Conservation (phyloP, 64 coral and sea anemone species). For the Actinia tenebrosa region DNA sequence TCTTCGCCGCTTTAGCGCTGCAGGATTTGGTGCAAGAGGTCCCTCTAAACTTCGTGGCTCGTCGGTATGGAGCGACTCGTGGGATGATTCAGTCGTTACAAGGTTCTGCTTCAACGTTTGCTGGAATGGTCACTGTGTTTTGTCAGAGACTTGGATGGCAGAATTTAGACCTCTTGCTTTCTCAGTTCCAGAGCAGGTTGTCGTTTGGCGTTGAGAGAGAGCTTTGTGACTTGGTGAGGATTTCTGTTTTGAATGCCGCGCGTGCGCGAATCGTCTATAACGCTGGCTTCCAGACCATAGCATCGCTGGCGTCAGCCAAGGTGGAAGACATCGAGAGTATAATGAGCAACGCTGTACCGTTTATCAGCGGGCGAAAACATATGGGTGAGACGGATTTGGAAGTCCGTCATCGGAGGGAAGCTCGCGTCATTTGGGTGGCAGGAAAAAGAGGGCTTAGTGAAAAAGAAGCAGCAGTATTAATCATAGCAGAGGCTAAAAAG, state of each 20-base stretch:
- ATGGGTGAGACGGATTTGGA: conserved; percentile 81
- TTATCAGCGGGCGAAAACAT: conserved; percentile 65
- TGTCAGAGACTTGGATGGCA: conserved; percentile 92
- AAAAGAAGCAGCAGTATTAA: conserved; percentile 49
- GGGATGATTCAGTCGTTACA: conserved; percentile 96
- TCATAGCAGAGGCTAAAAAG: conserved; percentile 63
- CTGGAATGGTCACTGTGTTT: conserved; percentile 96
- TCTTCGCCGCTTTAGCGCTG: conserved; percentile 86
- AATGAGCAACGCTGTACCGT: conserved; percentile 78
- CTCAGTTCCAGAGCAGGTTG: conserved; percentile 91
- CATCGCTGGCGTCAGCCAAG: conserved; percentile 58
- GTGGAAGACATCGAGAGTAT: conserved; percentile 65
- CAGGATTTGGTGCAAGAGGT: conserved; percentile 93
- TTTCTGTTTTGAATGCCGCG: conserved; percentile 84
- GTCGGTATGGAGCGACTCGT: conserved; percentile 79
- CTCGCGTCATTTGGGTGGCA: conserved; percentile 85
- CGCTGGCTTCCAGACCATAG: conserved; percentile 89
- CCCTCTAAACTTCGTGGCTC: conserved; percentile 69
- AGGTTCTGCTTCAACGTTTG: conserved; percentile 90
- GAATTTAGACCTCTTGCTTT: conserved; percentile 76
- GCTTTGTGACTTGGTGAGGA: conserved; percentile 86
- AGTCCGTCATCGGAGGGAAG: conserved; percentile 56
- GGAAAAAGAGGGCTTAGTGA: conserved; percentile 69
- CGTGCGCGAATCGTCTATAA: conserved; percentile 96
- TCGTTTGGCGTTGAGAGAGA: conserved; percentile 96